Percentiles rank a stretch among this genome's conserved stretches.
Conservation (phyloP, 2,113 vertebrate genomes). For the Oncorhynchus clarkii region DNA sequence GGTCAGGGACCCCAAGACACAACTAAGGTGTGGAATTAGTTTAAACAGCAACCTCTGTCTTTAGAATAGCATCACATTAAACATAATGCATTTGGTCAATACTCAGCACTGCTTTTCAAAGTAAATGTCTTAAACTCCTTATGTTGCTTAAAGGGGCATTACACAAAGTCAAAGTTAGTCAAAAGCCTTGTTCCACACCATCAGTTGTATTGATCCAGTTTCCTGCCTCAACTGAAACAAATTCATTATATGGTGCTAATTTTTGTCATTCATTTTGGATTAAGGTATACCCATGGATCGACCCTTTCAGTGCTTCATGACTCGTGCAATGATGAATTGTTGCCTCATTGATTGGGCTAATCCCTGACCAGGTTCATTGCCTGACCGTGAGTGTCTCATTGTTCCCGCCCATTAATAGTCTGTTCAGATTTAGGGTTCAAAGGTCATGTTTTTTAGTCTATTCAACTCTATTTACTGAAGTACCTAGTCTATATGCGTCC, state of each 20-base stretch:
- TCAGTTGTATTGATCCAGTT: no score
- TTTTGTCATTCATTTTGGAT: no score
- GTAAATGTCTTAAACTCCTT: neutral
- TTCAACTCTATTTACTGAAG: slow-evolving; percentile 23
- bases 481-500: slow-evolving; percentile 37
- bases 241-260: no score
- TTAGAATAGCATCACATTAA: neutral
- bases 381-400: slow-evolving; percentile 18
- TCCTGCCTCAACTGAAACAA: no score
- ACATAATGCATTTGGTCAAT: neutral
- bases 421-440: slow-evolving; percentile 30
- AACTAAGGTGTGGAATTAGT: no score
- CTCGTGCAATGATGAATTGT: slow-evolving; percentile 4
- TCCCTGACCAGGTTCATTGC: neutral
- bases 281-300: no score
- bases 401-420: slow-evolving; percentile 45
- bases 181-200: no score
- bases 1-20: no score
- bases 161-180: no score
- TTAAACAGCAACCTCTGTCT: neutral
- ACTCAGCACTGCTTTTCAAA: neutral
- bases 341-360: slow-evolving; percentile 13
- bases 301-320: neutral
- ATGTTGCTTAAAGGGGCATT: neutral
- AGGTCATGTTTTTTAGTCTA: slow-evolving; percentile 28